Percentiles rank a stretch among this genome's conserved stretches.
Evolutionary conservation across 2,113 vertebrate species (phyloP).

Genomic region (Prinia subflava): DNA sequence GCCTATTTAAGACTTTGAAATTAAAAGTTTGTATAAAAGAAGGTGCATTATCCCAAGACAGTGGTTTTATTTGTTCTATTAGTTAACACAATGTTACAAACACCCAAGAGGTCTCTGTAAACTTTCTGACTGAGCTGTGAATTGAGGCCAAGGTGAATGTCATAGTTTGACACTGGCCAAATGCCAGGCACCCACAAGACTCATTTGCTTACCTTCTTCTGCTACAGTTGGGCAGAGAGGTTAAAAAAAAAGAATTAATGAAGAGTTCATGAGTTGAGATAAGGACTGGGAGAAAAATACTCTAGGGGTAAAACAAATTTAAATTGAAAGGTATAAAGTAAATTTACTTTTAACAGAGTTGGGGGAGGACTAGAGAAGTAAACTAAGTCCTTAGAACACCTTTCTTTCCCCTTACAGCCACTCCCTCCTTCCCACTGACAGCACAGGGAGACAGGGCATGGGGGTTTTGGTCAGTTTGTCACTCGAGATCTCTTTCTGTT

Average conservation of each 20-base stretch:
- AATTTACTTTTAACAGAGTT: background rate
- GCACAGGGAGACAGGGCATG: background rate
- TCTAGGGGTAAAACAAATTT: background rate
- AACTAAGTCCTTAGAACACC: background rate
- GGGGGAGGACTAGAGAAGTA: background rate
- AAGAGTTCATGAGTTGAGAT: background rate
- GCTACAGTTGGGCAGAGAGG: background rate
- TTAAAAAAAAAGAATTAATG: too few species aligned
- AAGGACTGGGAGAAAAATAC: background rate
- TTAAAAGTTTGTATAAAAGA: background rate
- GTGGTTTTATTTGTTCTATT: background rate
- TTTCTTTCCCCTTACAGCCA: background rate
- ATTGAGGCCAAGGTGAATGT: background rate
- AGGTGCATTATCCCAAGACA: background rate
- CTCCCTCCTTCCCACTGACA: background rate
- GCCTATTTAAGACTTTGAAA: background rate
- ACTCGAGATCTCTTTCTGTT: background rate
- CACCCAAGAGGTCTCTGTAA: background rate
- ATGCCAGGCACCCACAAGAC: background rate
- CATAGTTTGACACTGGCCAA: background rate
- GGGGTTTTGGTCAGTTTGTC: background rate
- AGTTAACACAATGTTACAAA: background rate
- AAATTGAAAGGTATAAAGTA: background rate
- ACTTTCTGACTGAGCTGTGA: background rate
- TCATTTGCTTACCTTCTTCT: fast-evolving